phyloP scores from a whole-genome alignment of 2,797 vertebrate genomes.

The Cuculus canorus region DNA sequence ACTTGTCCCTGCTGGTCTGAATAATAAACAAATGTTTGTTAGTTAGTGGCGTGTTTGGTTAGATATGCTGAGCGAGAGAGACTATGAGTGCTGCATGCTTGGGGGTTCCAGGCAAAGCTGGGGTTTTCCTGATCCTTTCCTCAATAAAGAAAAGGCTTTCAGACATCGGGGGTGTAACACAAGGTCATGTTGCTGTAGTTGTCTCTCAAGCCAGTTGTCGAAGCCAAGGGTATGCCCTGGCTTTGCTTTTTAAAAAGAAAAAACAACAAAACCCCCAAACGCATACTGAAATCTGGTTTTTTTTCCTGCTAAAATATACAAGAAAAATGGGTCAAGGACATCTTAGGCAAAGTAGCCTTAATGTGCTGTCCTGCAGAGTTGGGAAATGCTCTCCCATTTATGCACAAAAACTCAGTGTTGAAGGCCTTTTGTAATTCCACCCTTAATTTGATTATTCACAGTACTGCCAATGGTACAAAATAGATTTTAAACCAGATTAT shows the following conservation, averaged over 20 bases:
- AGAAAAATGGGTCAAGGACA: not conserved
- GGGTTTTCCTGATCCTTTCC: not conserved
- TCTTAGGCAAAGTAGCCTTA: not conserved
- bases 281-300: not conserved
- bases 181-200: not conserved
- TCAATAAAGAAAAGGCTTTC: not conserved
- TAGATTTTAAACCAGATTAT: not conserved
- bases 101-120: not conserved
- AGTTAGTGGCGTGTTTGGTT: not conserved
- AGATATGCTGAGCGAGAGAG: not conserved
- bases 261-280: not conserved
- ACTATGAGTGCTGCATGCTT: not conserved
- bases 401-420: not conserved
- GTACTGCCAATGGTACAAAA: not conserved
- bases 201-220: not conserved
- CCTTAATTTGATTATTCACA: slow-evolving; percentile 20
- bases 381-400: slow-evolving; percentile 27
- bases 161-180: not conserved
- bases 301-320: not conserved
- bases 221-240: not conserved
- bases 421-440: slow-evolving; percentile 13
- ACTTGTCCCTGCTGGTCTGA: not conserved
- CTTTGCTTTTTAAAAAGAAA: not conserved
- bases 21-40: not conserved
- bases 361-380: not conserved